Conservation (phyloP, 2,888 invertebrate species). For the Cenopis cana region DNA sequence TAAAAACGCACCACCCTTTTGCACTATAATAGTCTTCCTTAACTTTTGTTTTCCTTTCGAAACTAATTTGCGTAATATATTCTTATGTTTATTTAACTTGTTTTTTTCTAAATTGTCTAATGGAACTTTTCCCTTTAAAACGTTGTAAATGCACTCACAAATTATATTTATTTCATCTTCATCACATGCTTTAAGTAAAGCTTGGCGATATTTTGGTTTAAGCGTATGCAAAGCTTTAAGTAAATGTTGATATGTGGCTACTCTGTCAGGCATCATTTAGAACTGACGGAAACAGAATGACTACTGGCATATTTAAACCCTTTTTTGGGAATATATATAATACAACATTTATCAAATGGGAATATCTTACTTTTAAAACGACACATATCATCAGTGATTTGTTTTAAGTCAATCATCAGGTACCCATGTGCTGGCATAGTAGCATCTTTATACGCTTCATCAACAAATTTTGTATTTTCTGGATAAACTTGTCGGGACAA, state of each 20-base stretch:
- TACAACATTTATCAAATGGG: slow-evolving; percentile 41
- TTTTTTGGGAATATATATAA: slow-evolving; percentile 44
- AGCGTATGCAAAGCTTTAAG: slow-evolving; percentile 46
- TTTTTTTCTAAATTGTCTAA: slow-evolving; percentile 20
- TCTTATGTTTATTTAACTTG: slow-evolving; percentile 34
- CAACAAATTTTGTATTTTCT: slow-evolving; percentile 50
- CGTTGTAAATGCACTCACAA: slow-evolving; percentile 40
- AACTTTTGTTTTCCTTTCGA: background rate
- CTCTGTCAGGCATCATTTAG: slow-evolving; percentile 46
- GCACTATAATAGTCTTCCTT: slow-evolving; percentile 28
- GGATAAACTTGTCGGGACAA: slow-evolving; percentile 50
- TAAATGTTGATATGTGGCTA: slow-evolving; percentile 48
- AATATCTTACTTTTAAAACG: slow-evolving; percentile 49
- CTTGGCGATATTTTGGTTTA: slow-evolving; percentile 48
- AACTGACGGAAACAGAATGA: slow-evolving; percentile 46
- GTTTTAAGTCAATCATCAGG: slow-evolving; percentile 52
- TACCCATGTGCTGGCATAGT: slow-evolving; percentile 52
- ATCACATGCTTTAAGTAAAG: slow-evolving; percentile 49
- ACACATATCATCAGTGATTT: slow-evolving; percentile 46
- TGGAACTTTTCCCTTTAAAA: slow-evolving; percentile 36
- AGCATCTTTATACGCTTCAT: slow-evolving; percentile 52
- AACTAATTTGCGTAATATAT: slow-evolving; percentile 20
- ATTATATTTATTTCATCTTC: slow-evolving; percentile 41
- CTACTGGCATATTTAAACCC: slow-evolving; percentile 49
- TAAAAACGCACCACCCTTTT: slow-evolving; percentile 38